Evolutionary conservation across 2,888 invertebrate species (phyloP).

Genomic region (Aproaerema taeniolella): DNA sequence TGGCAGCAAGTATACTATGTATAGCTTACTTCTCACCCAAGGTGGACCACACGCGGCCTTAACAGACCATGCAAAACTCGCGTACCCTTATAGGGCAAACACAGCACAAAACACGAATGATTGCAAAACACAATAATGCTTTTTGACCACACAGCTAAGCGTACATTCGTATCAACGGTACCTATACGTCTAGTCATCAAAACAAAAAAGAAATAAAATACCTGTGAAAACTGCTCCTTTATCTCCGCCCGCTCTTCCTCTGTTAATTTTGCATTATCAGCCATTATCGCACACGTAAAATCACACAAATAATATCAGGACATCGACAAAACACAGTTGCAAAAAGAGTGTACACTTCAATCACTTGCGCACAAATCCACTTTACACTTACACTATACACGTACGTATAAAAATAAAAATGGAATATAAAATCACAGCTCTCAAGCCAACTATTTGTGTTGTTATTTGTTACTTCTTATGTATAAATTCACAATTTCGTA

Average conservation of each 20-base stretch:
- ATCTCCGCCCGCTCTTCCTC: conserved; percentile 86
- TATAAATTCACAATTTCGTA: conserved; percentile 8
- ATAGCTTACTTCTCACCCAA: conserved; percentile 6
- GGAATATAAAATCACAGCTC: conserved; percentile 36
- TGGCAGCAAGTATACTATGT: neutral
- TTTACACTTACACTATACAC: conserved; percentile 42
- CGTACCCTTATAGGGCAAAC: conserved; percentile 13
- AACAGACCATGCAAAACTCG: conserved; percentile 13
- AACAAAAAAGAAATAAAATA: conserved; percentile 52
- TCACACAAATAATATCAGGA: conserved; percentile 61
- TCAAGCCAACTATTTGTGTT: conserved; percentile 18
- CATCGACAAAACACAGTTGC: conserved; percentile 40
- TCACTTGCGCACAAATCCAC: conserved; percentile 30
- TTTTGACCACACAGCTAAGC: too few species aligned
- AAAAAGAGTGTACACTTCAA: conserved; percentile 20
- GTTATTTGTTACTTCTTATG: conserved; percentile 4
- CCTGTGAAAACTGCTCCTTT: conserved; percentile 85
- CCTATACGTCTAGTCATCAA: conserved; percentile 3
- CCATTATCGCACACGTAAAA: conserved; percentile 58
- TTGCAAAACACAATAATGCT: conserved; percentile 20
- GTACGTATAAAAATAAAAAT: conserved; percentile 32
- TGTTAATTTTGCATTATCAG: conserved; percentile 77
- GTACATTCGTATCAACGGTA: conserved; percentile 1
- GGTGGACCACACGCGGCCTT: conserved; percentile 20
- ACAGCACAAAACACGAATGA: conserved; percentile 19